A percentile compares a stretch with the other conserved stretches of the same genome.
Evolutionary conservation across 2,797 vertebrate genomes (phyloP).

Genomic region (Yasuhikotakia modesta): DNA sequence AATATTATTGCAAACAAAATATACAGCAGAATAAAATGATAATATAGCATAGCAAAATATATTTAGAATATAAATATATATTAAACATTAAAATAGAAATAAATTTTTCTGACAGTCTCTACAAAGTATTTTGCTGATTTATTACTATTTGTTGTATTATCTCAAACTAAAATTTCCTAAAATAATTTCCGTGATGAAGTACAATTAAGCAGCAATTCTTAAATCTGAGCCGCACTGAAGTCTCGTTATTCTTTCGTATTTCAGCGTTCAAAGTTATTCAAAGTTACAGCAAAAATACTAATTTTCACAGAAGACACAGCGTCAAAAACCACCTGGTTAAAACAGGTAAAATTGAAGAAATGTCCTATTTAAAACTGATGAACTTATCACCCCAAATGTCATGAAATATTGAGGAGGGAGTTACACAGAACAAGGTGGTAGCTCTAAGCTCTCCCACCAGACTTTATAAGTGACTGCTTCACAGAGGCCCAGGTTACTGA

Average conservation of each 20-base stretch:
- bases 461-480: conserved; percentile 60
- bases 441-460: conserved; percentile 60
- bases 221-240: not conserved
- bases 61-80: too few species aligned
- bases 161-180: too few species aligned
- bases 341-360: conserved; percentile 55
- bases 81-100: too few species aligned
- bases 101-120: too few species aligned
- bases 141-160: too few species aligned
- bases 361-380: conserved; percentile 59
- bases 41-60: too few species aligned
- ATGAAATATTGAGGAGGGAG: conserved; percentile 57
- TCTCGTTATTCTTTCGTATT: not conserved
- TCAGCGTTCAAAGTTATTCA: conserved; percentile 2
- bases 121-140: too few species aligned
- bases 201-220: not conserved
- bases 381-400: conserved; percentile 55
- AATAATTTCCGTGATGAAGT: not conserved
- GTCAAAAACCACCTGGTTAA: conserved; percentile 46
- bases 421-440: conserved; percentile 43
- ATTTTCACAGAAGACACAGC: conserved; percentile 42
- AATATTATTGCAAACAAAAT: too few species aligned
- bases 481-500: conserved; percentile 57
- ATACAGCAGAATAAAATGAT: too few species aligned
- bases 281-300: conserved; percentile 6